Conservation (phyloP, 2,797 vertebrate species). For the Synaphobranchus kaupii region DNA sequence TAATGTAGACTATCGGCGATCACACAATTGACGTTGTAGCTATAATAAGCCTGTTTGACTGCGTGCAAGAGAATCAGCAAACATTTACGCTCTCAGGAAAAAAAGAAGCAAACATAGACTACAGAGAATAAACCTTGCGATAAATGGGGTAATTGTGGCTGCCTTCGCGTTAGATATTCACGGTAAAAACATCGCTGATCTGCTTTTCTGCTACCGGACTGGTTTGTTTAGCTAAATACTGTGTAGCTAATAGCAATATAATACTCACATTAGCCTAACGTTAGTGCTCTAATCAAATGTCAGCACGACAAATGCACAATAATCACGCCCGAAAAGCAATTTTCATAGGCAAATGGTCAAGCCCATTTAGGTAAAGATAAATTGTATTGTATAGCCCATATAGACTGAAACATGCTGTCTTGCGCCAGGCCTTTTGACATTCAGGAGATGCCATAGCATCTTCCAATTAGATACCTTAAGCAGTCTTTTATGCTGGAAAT, state of each 20-base stretch:
- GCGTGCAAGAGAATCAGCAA: neutral
- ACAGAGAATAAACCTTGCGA: neutral
- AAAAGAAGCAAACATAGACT: neutral
- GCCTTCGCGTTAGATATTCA: neutral
- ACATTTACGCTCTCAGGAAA: neutral
- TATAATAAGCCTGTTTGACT: neutral
- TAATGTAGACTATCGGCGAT: too few relatives aligned
- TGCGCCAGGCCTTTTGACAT: constrained; percentile 18
- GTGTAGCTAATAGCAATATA: neutral
- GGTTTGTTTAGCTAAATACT: neutral
- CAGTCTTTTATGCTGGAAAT: neutral
- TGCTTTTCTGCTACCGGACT: neutral
- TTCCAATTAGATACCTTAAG: neutral
- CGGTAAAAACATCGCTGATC: neutral
- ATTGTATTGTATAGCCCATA: neutral
- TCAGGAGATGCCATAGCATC: constrained; percentile 7
- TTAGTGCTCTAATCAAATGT: neutral
- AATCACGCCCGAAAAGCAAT: neutral
- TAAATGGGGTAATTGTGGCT: neutral
- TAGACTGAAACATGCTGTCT: neutral
- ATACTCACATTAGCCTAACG: neutral
- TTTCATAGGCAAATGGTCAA: neutral
- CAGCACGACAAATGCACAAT: neutral
- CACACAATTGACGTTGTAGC: too few relatives aligned
- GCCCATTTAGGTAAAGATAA: too few relatives aligned